Conservation (phyloP, 2,888 invertebrate genomes). For the Osmoderma eremita region DNA sequence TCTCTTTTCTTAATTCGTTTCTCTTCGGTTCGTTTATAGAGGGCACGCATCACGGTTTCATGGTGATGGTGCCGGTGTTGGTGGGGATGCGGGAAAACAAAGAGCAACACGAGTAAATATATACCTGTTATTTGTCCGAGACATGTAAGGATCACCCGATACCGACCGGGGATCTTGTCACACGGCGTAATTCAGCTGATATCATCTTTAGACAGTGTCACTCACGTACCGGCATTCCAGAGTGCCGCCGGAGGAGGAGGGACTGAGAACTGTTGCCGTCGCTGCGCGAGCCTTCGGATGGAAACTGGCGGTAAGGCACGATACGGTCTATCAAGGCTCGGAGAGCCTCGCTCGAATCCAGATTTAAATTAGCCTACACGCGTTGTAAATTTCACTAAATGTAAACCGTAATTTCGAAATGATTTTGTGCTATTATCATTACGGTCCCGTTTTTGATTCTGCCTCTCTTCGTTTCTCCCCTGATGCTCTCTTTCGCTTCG, state of each 20-base stretch:
- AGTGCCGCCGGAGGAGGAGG: conserved; percentile 21
- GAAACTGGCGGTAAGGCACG: not conserved
- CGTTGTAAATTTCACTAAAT: conserved; percentile 36
- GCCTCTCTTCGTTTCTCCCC: not conserved
- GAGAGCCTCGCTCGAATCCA: not conserved
- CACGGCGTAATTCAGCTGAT: conserved; percentile 52
- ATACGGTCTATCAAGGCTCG: no score
- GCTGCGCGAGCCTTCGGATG: not conserved
- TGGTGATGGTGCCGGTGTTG: not conserved
- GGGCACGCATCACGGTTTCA: conserved; percentile 1
- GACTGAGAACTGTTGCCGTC: not conserved
- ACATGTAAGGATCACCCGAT: conserved; percentile 53
- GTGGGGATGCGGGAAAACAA: conserved; percentile 38
- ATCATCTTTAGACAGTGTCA: conserved; percentile 52
- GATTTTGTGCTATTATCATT: conserved; percentile 27
- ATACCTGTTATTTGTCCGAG: conserved; percentile 51
- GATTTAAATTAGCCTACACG: conserved; percentile 32
- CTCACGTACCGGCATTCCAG: conserved; percentile 43
- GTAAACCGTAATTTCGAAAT: conserved; percentile 30
- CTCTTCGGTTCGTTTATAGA: not conserved
- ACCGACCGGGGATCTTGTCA: conserved; percentile 52
- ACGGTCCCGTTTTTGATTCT: not conserved
- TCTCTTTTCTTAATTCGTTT: conserved; percentile 14
- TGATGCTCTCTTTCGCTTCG: not conserved
- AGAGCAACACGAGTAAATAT: conserved; percentile 38